phyloP scores from a whole-genome alignment of 2,888 invertebrate genomes.

The Nasonia oneida region DNA sequence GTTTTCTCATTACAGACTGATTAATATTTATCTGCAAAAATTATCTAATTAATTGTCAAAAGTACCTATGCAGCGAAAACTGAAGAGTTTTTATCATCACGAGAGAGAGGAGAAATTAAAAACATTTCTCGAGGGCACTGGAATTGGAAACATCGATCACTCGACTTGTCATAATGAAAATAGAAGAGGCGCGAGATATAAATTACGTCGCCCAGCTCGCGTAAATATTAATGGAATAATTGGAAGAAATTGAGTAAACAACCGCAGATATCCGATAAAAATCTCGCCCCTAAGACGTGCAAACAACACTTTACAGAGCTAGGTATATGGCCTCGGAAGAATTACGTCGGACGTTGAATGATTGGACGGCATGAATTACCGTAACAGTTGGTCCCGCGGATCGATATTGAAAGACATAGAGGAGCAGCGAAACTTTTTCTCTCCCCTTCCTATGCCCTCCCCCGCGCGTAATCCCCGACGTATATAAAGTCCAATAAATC shows the following conservation, averaged over 20 bases:
- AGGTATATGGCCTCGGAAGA: neutral
- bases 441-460: neutral
- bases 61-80: neutral
- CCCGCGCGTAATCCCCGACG: slow-evolving; percentile 31
- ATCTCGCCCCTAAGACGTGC: slow-evolving; percentile 12
- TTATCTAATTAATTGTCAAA: neutral
- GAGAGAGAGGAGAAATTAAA: neutral
- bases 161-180: neutral
- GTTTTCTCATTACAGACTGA: slow-evolving; percentile 18
- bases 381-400: slow-evolving; percentile 54
- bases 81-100: neutral
- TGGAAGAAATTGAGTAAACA: slow-evolving; percentile 36
- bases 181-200: neutral
- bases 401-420: slow-evolving; percentile 55
- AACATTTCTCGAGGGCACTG: neutral
- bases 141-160: neutral
- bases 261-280: slow-evolving; percentile 19
- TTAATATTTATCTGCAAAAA: slow-evolving; percentile 8
- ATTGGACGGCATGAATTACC: slow-evolving; percentile 58
- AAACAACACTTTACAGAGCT: neutral
- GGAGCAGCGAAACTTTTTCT: slow-evolving; percentile 21
- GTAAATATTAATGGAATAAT: slow-evolving; percentile 48
- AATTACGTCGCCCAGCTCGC: slow-evolving; percentile 26
- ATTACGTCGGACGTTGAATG: slow-evolving; percentile 48
- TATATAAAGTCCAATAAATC: slow-evolving; percentile 53